Conservation (phyloP, 2,113 vertebrate genomes). For the Globicephala melas region DNA sequence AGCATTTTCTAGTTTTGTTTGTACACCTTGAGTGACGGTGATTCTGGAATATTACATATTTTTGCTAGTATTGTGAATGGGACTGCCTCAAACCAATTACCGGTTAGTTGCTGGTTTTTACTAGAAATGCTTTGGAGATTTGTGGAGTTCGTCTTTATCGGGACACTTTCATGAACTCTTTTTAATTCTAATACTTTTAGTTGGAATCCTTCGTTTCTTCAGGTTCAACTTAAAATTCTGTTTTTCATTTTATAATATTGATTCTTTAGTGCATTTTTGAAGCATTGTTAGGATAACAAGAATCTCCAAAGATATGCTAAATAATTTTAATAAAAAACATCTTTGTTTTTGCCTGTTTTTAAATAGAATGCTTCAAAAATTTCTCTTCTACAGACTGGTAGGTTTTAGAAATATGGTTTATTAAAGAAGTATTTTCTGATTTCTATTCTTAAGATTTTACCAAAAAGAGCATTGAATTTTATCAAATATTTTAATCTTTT, state of each 20-base stretch:
- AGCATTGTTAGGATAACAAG: neutral
- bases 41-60: neutral
- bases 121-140: neutral
- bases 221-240: constrained; percentile 15
- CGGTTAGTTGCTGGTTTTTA: neutral
- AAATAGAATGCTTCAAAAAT: constrained; percentile 9
- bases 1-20: neutral
- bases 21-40: neutral
- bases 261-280: neutral
- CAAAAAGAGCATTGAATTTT: neutral
- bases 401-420: neutral
- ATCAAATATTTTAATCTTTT: constrained; percentile 24
- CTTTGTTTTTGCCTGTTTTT: constrained; percentile 6
- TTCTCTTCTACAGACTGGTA: neutral
- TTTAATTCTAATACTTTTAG: neutral
- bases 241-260: neutral
- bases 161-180: neutral
- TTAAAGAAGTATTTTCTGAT: neutral
- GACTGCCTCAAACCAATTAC: neutral
- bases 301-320: neutral
- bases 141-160: neutral
- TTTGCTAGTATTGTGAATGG: neutral
- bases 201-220: constrained; percentile 41
- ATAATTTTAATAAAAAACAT: constrained; percentile 22
- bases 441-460: constrained; percentile 12